Evolutionary conservation across 2,888 invertebrate genomes (phyloP).

Genomic region (Catocala nupta): DNA sequence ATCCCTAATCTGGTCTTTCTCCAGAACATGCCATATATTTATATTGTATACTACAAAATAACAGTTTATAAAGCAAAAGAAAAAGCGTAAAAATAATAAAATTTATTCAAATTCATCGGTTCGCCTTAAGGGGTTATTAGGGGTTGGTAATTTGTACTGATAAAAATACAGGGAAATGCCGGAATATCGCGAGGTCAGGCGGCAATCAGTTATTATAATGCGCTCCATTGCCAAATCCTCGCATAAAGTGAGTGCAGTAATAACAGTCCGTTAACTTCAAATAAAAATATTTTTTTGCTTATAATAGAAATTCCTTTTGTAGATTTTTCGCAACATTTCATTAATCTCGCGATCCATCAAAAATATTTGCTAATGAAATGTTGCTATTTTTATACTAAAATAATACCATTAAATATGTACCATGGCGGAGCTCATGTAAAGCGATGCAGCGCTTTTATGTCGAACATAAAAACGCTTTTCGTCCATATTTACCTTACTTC

Average conservation of each 20-base stretch:
- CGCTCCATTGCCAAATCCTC: slow-evolving; percentile 47
- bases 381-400: slow-evolving; percentile 3
- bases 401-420: background rate
- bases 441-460: slow-evolving; percentile 25
- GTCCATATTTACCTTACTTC: slow-evolving; percentile 35
- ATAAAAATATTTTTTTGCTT: slow-evolving; percentile 40
- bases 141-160: slow-evolving; percentile 46
- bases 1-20: too few relatives aligned
- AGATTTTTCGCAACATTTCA: slow-evolving; percentile 28
- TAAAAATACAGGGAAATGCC: slow-evolving; percentile 40
- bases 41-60: too few relatives aligned
- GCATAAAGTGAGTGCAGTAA: slow-evolving; percentile 48
- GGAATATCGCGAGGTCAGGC: slow-evolving; percentile 43
- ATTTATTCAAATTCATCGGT: slow-evolving; percentile 43
- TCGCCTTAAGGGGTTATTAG: slow-evolving; percentile 27
- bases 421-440: slow-evolving; percentile 16
- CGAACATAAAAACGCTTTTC: slow-evolving; percentile 42
- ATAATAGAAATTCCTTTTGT: slow-evolving; percentile 35
- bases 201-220: slow-evolving; percentile 52
- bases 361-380: slow-evolving; percentile 22
- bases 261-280: slow-evolving; percentile 50
- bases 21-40: too few relatives aligned
- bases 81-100: slow-evolving; percentile 24
- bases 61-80: slow-evolving; percentile 1
- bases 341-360: slow-evolving; percentile 34